phyloP scores from a whole-genome alignment of 2,888 invertebrate genomes.

The Cataglyphis cursor region DNA sequence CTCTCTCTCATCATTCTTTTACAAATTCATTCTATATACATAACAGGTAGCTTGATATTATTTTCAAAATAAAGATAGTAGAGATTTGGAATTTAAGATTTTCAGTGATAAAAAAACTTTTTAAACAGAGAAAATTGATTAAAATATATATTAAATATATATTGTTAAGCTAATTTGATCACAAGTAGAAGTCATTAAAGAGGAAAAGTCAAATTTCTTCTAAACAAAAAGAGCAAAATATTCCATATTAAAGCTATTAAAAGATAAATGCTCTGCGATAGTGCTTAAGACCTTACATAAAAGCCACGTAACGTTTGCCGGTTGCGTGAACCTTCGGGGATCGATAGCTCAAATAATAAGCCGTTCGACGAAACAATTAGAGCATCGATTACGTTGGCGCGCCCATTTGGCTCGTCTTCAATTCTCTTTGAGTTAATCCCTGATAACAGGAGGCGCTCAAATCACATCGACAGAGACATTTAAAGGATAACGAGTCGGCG shows the following conservation, averaged over 20 bases:
- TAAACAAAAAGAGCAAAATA: background rate
- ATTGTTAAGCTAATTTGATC: background rate
- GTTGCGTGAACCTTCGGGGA: slow-evolving; percentile 47
- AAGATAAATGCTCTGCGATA: background rate
- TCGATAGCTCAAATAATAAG: slow-evolving; percentile 53
- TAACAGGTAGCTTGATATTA: background rate
- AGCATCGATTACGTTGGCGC: slow-evolving; percentile 52
- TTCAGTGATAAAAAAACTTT: background rate
- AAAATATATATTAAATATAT: background rate
- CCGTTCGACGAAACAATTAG: slow-evolving; percentile 54
- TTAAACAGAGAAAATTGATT: background rate
- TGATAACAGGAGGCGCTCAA: slow-evolving; percentile 48
- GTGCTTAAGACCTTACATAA: background rate
- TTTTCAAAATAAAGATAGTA: slow-evolving; percentile 4
- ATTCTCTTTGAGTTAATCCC: slow-evolving; percentile 49
- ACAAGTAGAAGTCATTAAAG: background rate
- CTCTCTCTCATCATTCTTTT: background rate
- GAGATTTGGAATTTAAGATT: background rate
- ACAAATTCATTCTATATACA: background rate
- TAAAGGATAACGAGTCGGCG: slow-evolving; percentile 26
- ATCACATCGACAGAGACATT: slow-evolving; percentile 52
- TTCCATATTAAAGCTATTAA: background rate
- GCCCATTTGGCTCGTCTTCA: slow-evolving; percentile 54
- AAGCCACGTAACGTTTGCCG: slow-evolving; percentile 34
- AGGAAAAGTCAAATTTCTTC: background rate